Conservation (phyloP, 2,888 invertebrate species). For the Yponomeuta sedellus region DNA sequence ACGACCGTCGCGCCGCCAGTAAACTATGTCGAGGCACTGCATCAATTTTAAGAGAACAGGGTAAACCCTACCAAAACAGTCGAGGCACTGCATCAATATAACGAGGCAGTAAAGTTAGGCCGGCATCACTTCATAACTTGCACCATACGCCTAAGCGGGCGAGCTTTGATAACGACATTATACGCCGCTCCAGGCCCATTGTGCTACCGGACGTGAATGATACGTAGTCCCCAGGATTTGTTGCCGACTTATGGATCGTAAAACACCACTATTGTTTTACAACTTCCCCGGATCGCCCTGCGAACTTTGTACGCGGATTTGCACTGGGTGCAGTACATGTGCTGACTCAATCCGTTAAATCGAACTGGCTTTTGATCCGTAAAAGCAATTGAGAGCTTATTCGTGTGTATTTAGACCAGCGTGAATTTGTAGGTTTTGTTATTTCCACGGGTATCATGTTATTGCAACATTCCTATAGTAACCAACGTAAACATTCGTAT, state of each 20-base stretch:
- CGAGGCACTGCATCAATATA: too few relatives aligned
- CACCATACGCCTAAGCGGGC: constrained; percentile 13
- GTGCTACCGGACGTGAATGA: constrained; percentile 30
- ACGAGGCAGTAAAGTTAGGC: too few relatives aligned
- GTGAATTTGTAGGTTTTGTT: too few relatives aligned
- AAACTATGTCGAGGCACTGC: not conserved
- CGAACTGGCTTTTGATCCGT: not conserved
- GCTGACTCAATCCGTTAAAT: not conserved
- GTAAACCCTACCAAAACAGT: too few relatives aligned
- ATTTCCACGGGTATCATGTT: too few relatives aligned
- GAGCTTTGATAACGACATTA: constrained; percentile 32
- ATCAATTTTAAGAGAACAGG: not conserved
- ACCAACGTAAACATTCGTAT: too few relatives aligned
- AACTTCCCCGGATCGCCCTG: constrained; percentile 6
- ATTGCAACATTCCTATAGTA: too few relatives aligned
- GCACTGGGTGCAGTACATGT: constrained; percentile 7
- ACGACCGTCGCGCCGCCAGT: too few relatives aligned
- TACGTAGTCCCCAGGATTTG: constrained; percentile 26
- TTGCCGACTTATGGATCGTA: constrained; percentile 17
- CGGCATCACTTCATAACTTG: constrained; percentile 20
- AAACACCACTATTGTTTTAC: constrained; percentile 14
- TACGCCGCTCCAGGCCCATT: constrained; percentile 32
- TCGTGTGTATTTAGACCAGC: too few relatives aligned
- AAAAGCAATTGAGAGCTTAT: too few relatives aligned
- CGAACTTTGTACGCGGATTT: constrained; percentile 9